These are phyloP conservation scores for Labia minor DNA, from an alignment of 2,888 invertebrate genomes.

Conservation along the genomic window DNA sequence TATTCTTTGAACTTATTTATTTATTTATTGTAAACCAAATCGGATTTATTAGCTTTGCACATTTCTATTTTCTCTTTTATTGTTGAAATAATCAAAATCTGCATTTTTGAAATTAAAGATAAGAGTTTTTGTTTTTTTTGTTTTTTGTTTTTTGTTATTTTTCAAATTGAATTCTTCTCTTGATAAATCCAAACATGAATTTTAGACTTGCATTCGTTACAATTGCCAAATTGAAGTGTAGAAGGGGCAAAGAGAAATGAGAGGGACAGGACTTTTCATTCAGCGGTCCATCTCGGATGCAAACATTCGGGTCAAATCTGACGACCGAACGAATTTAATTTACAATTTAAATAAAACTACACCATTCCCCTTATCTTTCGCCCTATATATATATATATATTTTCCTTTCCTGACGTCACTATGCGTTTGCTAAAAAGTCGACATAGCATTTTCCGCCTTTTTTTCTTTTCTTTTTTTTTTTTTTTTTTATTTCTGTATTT, in stretches of 20 bases:
- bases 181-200: neutral
- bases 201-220: neutral
- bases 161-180: neutral
- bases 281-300: constrained; percentile 2
- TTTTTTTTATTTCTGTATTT: too few relatives aligned
- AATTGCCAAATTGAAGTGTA: constrained; percentile 4
- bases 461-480: too few relatives aligned
- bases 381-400: too few relatives aligned
- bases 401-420: neutral
- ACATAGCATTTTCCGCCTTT: neutral
- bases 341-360: constrained; percentile 13
- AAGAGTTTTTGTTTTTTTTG: neutral
- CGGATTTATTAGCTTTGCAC: too few relatives aligned
- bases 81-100: neutral
- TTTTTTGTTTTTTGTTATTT: neutral
- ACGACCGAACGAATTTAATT: constrained; percentile 13
- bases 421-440: constrained; percentile 1
- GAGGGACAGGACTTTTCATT: neutral
- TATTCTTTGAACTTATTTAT: too few relatives aligned
- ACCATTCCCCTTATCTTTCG: neutral
- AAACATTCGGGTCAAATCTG: neutral
- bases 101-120: constrained; percentile 1
- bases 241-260: neutral
- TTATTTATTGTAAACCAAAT: too few relatives aligned
- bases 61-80: too few relatives aligned